Percentiles rank a stretch among this genome's conserved stretches.
These are phyloP conservation scores for Prietella phreatophila DNA, from an alignment of 2,113 vertebrate species.

Conservation along the genomic window DNA sequence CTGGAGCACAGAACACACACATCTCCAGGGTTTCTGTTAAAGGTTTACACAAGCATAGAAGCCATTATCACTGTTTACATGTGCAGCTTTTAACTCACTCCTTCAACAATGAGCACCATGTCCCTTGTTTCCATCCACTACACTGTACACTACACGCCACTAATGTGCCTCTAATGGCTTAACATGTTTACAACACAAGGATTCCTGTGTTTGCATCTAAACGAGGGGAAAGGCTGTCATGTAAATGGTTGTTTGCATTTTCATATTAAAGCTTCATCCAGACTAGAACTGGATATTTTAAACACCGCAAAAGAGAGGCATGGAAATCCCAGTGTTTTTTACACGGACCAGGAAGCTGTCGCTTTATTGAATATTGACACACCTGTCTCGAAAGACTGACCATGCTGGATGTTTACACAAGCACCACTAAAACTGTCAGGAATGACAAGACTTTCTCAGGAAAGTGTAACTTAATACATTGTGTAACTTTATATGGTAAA, in stretches of 20 bases:
- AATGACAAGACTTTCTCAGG: background rate
- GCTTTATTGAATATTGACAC: slow-evolving; percentile 47
- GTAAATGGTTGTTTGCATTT: slow-evolving; percentile 9
- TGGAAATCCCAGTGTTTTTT: slow-evolving; percentile 35
- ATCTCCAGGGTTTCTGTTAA: slow-evolving; percentile 18
- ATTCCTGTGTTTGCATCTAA: slow-evolving; percentile 6
- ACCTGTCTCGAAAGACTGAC: slow-evolving; percentile 39
- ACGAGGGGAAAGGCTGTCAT: slow-evolving; percentile 17
- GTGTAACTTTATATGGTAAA: too few species aligned
- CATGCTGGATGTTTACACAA: slow-evolving; percentile 36
- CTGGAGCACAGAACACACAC: slow-evolving; percentile 18
- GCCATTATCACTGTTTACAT: slow-evolving; percentile 68
- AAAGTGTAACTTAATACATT: background rate
- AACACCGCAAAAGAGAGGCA: background rate
- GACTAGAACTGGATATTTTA: background rate
- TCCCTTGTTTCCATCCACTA: slow-evolving; percentile 33
- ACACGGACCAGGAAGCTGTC: background rate
- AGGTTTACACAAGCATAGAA: slow-evolving; percentile 43
- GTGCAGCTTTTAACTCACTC: slow-evolving; percentile 54
- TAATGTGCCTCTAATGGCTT: slow-evolving; percentile 24
- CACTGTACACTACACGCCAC: background rate
- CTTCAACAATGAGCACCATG: slow-evolving; percentile 18
- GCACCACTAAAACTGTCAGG: background rate
- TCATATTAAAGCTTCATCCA: background rate
- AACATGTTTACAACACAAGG: slow-evolving; percentile 25